Evolutionary conservation across 2,113 vertebrate genomes (phyloP).

Genomic region (Melanostigma gelatinosum): DNA sequence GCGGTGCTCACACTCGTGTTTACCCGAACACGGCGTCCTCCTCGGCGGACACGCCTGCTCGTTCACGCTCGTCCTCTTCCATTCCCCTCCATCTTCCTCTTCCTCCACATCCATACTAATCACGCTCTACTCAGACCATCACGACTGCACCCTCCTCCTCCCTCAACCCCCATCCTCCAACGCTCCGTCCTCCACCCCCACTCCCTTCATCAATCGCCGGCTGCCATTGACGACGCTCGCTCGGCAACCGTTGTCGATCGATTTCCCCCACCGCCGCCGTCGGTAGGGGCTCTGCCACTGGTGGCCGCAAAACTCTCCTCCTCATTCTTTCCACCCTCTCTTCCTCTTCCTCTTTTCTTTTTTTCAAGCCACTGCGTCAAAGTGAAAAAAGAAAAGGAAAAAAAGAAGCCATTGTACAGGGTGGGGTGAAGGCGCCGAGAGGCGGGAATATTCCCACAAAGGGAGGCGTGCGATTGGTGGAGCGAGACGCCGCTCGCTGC

Average conservation of each 20-base stretch:
- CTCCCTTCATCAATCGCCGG: constrained; percentile 50
- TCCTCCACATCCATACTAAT: constrained; percentile 70
- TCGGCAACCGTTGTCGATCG: constrained; percentile 65
- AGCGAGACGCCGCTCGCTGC: constrained; percentile 58
- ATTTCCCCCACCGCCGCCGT: constrained; percentile 47
- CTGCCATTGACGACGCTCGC: constrained; percentile 62
- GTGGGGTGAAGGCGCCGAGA: constrained; percentile 67
- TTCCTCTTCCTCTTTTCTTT: constrained; percentile 49
- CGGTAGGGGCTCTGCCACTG: constrained; percentile 55
- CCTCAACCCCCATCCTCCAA: constrained; percentile 31
- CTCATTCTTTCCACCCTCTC: constrained; percentile 42
- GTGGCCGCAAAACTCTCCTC: constrained; percentile 40
- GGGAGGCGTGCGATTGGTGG: constrained; percentile 72
- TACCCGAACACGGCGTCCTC: constrained; percentile 43
- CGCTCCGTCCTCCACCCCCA: constrained; percentile 43
- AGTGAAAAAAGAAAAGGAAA: constrained; percentile 70
- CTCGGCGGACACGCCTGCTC: constrained; percentile 46
- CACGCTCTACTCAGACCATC: constrained; percentile 59
- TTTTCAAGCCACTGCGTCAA: constrained; percentile 73
- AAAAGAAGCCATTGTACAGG: constrained; percentile 70
- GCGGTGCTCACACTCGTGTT: not conserved
- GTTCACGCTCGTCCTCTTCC: constrained; percentile 14
- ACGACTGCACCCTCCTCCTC: constrained; percentile 48
- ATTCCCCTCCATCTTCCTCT: constrained; percentile 44
- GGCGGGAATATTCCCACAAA: constrained; percentile 68